Evolutionary conservation across 2,797 vertebrate genomes (phyloP), one percentile per base, ranked within the genome.

Genomic region (Staurois parvus): DNA sequence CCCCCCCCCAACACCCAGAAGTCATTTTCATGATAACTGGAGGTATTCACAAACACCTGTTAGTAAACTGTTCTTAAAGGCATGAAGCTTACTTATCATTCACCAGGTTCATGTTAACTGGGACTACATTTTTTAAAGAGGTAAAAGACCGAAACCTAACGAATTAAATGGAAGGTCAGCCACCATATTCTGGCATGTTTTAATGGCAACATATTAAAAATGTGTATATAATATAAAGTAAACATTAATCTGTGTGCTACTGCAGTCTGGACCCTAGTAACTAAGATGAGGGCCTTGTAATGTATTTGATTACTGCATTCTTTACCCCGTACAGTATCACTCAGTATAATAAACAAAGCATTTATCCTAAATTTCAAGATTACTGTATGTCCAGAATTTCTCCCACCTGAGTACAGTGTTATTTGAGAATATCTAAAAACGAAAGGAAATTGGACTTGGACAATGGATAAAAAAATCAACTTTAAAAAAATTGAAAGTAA

Each of bases 321-420:
- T 73, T 64, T 13, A 26, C 21, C 68, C 34, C 72, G 24, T 59
- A 59, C 69, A 72, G 69, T 68, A 69, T 70, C 28, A 79, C 69
- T 48, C 66, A 70, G 68, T 45, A 48, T 29, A 90, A 88, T 89
- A 83, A 91, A 91, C 1, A 9, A 34, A 77, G 17, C 32, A 79
- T 76, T 28, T 90, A 24, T 59, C 15, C 21, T 59, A 59, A 24
- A 21, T 24, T 19, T 24, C 84, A 90, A 83, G 92, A 91, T 94
- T 92, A 94, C 91, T 91, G 48, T 1, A 91, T 92, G 85, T 90
- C 92, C 88, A 89, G 85, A 90, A 93, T 89, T 84, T 88, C 88
- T 59, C 80, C 88, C 87, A 88, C 87, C 87, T 91, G 85, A 90
- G 83, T 32, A 89, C 37, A 89, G 90, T 56, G 52, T 59, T 89